A percentile compares a stretch with the other conserved stretches of the same genome.
These are phyloP conservation scores for Irena cyanogastra DNA, from an alignment of 2,113 vertebrate genomes.

Conservation along the genomic window DNA sequence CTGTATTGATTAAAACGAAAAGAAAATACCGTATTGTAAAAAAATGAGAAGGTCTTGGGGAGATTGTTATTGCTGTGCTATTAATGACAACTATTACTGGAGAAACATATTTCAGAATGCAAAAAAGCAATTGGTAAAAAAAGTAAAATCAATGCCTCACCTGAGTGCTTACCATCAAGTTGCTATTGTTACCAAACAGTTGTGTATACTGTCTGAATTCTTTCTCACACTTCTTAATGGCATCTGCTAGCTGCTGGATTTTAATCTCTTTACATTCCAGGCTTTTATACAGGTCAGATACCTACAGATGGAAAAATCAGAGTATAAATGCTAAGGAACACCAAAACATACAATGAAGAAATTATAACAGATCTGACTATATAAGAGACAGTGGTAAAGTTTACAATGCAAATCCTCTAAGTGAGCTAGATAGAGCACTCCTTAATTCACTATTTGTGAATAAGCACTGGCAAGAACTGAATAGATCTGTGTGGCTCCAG, in stretches of 20 bases:
- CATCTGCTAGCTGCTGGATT: conserved; percentile 78
- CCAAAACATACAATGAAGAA: neutral
- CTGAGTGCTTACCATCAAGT: conserved; percentile 76
- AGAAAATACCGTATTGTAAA: neutral
- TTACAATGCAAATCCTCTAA: neutral
- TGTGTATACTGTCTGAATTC: conserved; percentile 76
- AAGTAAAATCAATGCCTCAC: conserved; percentile 54
- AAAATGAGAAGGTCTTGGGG: neutral
- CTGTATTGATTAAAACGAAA: neutral
- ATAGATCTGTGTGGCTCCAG: neutral
- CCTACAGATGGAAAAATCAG: conserved; percentile 59
- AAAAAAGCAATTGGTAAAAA: neutral
- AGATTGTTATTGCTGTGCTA: neutral
- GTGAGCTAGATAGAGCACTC: neutral
- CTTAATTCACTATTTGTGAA: neutral
- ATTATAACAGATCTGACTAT: neutral
- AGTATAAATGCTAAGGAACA: neutral
- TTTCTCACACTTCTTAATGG: conserved; percentile 76
- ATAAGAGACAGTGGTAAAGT: neutral
- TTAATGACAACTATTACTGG: neutral
- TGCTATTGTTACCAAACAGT: conserved; percentile 75
- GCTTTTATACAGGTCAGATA: conserved; percentile 77
- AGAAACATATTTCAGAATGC: neutral
- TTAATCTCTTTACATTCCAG: conserved; percentile 78
- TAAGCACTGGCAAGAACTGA: neutral